Percentiles rank a stretch among this genome's conserved stretches.
Evolutionary conservation across 2,888 invertebrate genomes (phyloP).

Genomic region (Drosophila limbata): DNA sequence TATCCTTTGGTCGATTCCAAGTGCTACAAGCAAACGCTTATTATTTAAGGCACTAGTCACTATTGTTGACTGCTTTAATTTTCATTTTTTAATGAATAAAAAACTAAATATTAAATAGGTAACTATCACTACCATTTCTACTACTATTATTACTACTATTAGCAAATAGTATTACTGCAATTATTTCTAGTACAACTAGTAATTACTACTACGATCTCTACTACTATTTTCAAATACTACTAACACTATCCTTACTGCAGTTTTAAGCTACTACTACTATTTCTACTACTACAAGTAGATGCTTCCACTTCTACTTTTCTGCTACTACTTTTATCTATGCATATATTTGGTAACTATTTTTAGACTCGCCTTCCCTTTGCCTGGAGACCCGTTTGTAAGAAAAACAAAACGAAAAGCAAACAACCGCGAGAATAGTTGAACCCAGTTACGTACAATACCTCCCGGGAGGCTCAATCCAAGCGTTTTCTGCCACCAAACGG

Average conservation of each 20-base stretch:
- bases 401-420: conserved; percentile 2
- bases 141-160: neutral
- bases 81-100: too few relatives aligned
- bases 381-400: neutral
- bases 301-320: neutral
- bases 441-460: neutral
- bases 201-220: neutral
- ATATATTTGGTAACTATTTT: neutral
- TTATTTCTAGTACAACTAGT: neutral
- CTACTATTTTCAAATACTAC: neutral
- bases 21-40: too few relatives aligned
- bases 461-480: neutral
- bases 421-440: conserved; percentile 8
- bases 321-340: neutral
- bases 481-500: neutral
- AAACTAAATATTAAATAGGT: too few relatives aligned
- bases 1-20: too few relatives aligned
- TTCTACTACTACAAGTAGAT: too few relatives aligned
- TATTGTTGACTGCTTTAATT: too few relatives aligned
- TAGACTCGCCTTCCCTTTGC: neutral
- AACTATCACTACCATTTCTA: neutral
- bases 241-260: too few relatives aligned
- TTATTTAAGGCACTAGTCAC: too few relatives aligned
- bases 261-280: neutral
- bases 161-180: neutral